A percentile compares a stretch with the other conserved stretches of the same genome.
Conservation (phyloP, 2,113 vertebrate genomes). For the Glaucomys volans region DNA sequence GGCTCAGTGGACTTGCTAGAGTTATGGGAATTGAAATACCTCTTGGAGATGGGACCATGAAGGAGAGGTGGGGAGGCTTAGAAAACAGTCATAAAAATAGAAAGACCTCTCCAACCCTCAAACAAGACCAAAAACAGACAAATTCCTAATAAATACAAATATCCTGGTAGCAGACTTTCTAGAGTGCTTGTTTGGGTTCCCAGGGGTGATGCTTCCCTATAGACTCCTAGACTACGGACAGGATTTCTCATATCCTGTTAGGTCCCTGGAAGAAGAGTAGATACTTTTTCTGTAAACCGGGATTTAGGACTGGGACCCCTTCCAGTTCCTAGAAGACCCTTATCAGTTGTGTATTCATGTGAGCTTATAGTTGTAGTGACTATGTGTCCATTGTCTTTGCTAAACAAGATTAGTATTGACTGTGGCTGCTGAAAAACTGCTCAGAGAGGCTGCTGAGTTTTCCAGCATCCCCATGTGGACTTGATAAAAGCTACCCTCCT, state of each 20-base stretch:
- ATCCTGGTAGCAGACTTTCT: not conserved
- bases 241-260: conserved; percentile 36
- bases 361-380: conserved; percentile 29
- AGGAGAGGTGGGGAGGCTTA: not conserved
- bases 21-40: not conserved
- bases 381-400: conserved; percentile 22
- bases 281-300: conserved; percentile 53
- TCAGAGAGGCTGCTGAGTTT: not conserved
- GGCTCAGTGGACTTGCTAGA: not conserved
- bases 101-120: not conserved
- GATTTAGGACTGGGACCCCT: not conserved
- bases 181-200: not conserved
- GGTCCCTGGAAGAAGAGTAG: conserved; percentile 35
- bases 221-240: not conserved
- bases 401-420: conserved; percentile 39
- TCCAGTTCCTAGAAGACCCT: not conserved
- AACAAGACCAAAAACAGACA: not conserved
- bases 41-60: not conserved
- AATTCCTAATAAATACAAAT: not conserved
- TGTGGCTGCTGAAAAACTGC: not conserved
- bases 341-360: conserved; percentile 37
- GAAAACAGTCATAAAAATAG: not conserved
- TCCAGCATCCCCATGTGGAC: not conserved
- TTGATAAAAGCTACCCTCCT: conserved; percentile 30
- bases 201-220: not conserved